These are phyloP conservation scores for Oreochromis tanganicae DNA, from an alignment of 2,113 vertebrate genomes.

Conservation along the genomic window DNA sequence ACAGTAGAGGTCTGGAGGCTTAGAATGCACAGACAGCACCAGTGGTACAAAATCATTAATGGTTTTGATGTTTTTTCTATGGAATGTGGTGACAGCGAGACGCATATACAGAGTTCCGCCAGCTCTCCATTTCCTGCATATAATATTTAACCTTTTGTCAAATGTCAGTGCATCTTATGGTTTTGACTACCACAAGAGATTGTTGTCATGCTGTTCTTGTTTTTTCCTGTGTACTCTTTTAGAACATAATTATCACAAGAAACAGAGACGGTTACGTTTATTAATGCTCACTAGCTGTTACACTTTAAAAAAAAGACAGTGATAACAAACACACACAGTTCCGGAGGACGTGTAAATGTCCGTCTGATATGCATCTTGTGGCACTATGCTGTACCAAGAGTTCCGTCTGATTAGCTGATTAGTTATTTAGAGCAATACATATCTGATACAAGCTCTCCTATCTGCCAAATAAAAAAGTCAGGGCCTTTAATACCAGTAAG, in stretches of 20 bases:
- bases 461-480: neutral
- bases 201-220: neutral
- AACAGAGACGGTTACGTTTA: neutral
- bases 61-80: neutral
- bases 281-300: neutral
- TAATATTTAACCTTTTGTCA: neutral
- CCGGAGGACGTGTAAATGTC: neutral
- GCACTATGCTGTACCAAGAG: neutral
- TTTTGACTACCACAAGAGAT: neutral
- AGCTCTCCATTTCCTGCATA: neutral
- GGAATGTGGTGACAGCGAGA: neutral
- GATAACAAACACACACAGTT: neutral
- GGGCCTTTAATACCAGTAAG: neutral
- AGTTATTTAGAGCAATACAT: constrained; percentile 3
- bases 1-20: neutral
- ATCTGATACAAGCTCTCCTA: constrained; percentile 18
- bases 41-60: neutral
- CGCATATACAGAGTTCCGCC: neutral
- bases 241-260: neutral
- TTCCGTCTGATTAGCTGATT: neutral
- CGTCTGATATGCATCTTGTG: neutral
- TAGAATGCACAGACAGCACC: neutral
- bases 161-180: neutral
- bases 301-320: neutral
- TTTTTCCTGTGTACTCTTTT: neutral